phyloP scores from a whole-genome alignment of 2,797 vertebrate genomes.

The Chiloscyllium punctatum region DNA sequence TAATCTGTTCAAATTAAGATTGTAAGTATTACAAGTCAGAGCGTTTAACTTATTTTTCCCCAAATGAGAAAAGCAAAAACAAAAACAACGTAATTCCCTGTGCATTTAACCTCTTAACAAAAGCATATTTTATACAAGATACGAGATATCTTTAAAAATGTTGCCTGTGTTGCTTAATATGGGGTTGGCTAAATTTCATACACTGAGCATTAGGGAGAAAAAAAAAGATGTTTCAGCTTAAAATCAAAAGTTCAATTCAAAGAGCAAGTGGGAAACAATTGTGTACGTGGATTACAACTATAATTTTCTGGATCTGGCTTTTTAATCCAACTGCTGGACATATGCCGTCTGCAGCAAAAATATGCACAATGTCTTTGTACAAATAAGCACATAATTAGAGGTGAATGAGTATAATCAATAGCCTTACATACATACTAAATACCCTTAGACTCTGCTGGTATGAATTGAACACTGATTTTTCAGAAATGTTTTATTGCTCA shows the following conservation, averaged over 20 bases:
- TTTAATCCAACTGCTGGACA: not conserved
- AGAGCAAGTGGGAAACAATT: not conserved
- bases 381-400: not conserved
- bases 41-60: not conserved
- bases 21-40: not conserved
- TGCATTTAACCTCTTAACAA: not conserved
- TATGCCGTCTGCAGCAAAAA: not conserved
- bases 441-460: not conserved
- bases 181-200: not conserved
- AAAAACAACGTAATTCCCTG: not conserved
- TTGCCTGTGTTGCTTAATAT: not conserved
- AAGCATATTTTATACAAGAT: not conserved
- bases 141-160: not conserved
- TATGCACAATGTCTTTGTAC: not conserved
- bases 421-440: not conserved
- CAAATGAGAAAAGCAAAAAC: not conserved
- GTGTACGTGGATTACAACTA: not conserved
- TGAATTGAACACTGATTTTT: not conserved
- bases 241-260: not conserved
- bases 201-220: not conserved
- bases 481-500: not conserved
- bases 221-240: not conserved
- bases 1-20: not conserved
- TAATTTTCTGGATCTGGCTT: not conserved
- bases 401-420: not conserved